Base-by-base conservation (phyloP, 2,797 vertebrate genomes). In the Anguilla anguilla region DNA sequence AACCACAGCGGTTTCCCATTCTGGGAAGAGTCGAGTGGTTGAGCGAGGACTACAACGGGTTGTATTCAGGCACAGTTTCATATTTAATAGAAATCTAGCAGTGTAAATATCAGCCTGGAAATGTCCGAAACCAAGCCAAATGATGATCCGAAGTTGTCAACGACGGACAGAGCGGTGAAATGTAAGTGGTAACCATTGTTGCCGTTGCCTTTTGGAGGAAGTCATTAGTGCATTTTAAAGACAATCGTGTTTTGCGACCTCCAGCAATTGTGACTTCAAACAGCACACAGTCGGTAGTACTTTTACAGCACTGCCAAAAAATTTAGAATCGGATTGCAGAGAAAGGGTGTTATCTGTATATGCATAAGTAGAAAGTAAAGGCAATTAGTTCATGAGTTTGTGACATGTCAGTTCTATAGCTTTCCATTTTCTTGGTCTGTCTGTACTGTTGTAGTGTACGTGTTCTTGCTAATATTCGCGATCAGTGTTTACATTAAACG, bases 81-180 rank as follows among this genome's bases (percentile, higher is more conserved):
- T 69, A 92, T 90, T 85, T 31, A 53, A 87, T 83, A 85, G 22
- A 85, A 46, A 89, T 89, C 92, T 93, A 92, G 91, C 51, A 89
- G 92, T 91, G 92, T 88, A 88, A 93, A 91, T 89, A 95, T 92
- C 94, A 95, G 94, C 95, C 95, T 97, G 97, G 98, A 98, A 96
- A 99, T 99, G 98, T 98, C 98, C 96, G 98, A 99, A 95, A 97
- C 97, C 95, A 98, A 98, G 97, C 97, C 97, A 93, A 97, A 96
- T 93, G 98, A 97, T 92, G 98, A 99, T 85, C 97, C 98, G 94
- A 98, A 98, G 97, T 98, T 99, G 95, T 98, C 98, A 92, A 99
- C 98, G 95, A 97, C 97, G 95, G 98, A 99, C 95, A 96, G 98
- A 97, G 97, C 96, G 95, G 97, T 99, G 94, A 98, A 98, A 98